Evolutionary conservation across 2,797 vertebrate species (phyloP).

Genomic region (Botia almorhae): DNA sequence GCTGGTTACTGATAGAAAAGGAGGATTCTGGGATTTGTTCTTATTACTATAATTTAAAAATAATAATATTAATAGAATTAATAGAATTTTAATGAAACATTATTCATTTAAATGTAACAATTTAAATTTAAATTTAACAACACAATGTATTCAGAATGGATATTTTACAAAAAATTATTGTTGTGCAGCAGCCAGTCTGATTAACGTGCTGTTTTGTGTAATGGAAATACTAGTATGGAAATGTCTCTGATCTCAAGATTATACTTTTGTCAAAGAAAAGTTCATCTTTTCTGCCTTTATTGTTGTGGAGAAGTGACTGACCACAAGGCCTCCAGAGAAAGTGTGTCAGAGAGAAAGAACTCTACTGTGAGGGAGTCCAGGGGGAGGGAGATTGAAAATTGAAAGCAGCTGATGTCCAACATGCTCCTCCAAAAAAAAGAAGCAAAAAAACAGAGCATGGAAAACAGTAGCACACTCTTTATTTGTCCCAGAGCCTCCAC

Average conservation of each 20-base stretch:
- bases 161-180: too few species aligned
- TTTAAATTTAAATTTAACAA: too few species aligned
- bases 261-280: neutral
- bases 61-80: too few species aligned
- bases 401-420: constrained; percentile 56
- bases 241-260: neutral
- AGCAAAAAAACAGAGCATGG: constrained; percentile 23
- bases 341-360: constrained; percentile 20
- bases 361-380: constrained; percentile 10
- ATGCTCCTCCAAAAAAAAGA: constrained; percentile 32
- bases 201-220: too few species aligned
- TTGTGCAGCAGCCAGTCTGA: too few species aligned
- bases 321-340: constrained; percentile 37
- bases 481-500: constrained; percentile 37
- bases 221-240: too few species aligned
- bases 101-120: too few species aligned
- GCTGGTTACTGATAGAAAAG: too few species aligned
- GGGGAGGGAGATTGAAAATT: constrained; percentile 43
- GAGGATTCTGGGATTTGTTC: too few species aligned
- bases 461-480: constrained; percentile 24
- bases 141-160: too few species aligned
- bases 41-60: too few species aligned
- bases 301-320: constrained; percentile 29
- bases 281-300: constrained; percentile 21
- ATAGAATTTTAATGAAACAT: too few species aligned